Conservation (phyloP, 2,113 vertebrate genomes). For the Anser cygnoides region DNA sequence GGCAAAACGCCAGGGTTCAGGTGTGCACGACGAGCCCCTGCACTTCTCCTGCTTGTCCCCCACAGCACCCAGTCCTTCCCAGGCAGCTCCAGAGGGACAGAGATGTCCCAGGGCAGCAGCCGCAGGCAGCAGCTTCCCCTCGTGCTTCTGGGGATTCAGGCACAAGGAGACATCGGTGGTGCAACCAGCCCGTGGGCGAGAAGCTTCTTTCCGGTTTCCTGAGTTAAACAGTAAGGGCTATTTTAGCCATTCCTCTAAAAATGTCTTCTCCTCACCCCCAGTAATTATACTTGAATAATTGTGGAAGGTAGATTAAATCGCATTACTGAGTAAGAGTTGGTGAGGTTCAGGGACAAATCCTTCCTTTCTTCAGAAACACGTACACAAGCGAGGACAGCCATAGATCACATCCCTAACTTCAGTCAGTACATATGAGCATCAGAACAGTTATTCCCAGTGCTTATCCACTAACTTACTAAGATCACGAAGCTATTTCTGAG, state of each 20-base stretch:
- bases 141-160: neutral
- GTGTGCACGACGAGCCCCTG: neutral
- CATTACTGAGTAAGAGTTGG: neutral
- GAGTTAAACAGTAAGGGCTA: neutral
- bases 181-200: neutral
- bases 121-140: neutral
- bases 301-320: neutral
- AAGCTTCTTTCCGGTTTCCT: neutral
- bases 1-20: neutral
- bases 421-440: accelerated
- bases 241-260: neutral
- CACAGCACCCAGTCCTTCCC: neutral
- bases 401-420: neutral
- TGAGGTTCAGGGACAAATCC: neutral
- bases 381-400: neutral
- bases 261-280: neutral
- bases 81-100: neutral
- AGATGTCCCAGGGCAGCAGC: neutral
- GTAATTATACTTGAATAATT: neutral
- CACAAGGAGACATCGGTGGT: neutral
- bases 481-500: neutral
- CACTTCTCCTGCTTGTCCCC: neutral
- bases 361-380: neutral
- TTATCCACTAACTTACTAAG: neutral
- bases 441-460: neutral